Evolutionary conservation across 2,113 vertebrate species (phyloP).

Genomic region (cat (Felis catus)): F.catus_Fca126_mat1.0 CM031412.1:29799501-29800000

Average conservation of each 20-base stretch:
- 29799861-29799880: neutral
- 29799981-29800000: neutral
- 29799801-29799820: neutral
- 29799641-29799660: neutral
- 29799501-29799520: neutral
- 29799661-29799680: constrained; percentile 10
- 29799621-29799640: neutral
- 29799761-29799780: neutral
- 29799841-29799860: neutral
- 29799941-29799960: neutral
- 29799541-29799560: neutral
- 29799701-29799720: neutral
- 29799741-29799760: neutral
- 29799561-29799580: neutral
- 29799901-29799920: neutral
- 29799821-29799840: neutral
- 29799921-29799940: constrained; percentile 18
- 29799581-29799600: neutral
- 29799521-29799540: neutral
- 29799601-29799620: neutral
- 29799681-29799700: neutral
- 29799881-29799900: neutral
- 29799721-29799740: neutral
- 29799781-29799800: neutral
- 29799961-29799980: neutral